Evolutionary conservation across 2,888 invertebrate species (phyloP), one percentile per base, ranked within the genome.

Genomic region (Ectobius pallidus): DNA sequence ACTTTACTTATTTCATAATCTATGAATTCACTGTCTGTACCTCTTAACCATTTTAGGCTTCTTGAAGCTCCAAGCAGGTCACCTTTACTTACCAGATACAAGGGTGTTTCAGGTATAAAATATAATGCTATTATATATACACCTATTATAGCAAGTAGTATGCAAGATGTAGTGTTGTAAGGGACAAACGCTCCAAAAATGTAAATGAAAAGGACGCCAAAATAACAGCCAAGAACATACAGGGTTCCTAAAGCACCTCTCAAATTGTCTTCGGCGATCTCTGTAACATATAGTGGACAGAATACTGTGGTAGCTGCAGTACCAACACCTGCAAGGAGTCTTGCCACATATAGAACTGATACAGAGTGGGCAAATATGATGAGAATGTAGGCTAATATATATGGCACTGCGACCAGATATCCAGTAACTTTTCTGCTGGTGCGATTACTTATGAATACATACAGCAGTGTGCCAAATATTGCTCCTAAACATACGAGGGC

Each of bases 21-120:
- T 0, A 80, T 80, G 1, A 75, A 74, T 9, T 70, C 27, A 46
- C 78, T 78, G 46, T 82, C 77, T 9, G 79, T 78, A 11, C 79
- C 78, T n/a, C 79, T 73, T 42, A 79, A 77, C 78, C 79, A 79
- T 9, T 74, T 67, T 20, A 80, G 73, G 11, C 84, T 78, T 14
- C 77, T 77, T 39, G 81, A 76, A 0, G 86, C 85, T 75, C 87
- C 88, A 69, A 83, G 82, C 62, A 78, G 69, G 16, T 82, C 79
- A 9, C 84, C 84, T 42, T 77, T 80, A 76, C 83, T 84, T 55
- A 86, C 80, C 9, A 86, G 80, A 73, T 82, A 86, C 0, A 87
- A 84, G 0, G 91, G 90, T 0, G 89, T 87, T 76, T 91, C 90
- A 0, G 90, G 90, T 82, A 89, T 78, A 55, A 79, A 80, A n/a